These are phyloP conservation scores for Villa cingulata DNA, from an alignment of 2,888 invertebrate species.

Conservation along the genomic window DNA sequence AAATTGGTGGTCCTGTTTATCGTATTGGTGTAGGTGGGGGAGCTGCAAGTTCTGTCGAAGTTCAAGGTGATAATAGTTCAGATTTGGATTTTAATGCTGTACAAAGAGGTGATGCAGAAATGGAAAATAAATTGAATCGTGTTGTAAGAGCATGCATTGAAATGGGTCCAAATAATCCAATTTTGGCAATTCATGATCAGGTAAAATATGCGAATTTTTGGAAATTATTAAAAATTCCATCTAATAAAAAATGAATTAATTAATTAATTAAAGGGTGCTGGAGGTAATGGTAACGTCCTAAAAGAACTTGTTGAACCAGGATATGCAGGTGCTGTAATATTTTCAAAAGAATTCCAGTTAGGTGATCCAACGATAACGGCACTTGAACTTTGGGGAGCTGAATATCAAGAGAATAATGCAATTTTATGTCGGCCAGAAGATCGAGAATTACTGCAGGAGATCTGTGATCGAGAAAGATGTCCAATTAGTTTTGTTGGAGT, in stretches of 20 bases:
- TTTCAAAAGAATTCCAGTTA: constrained; percentile 69
- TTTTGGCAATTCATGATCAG: constrained; percentile 91
- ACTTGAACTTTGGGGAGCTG: constrained; percentile 94
- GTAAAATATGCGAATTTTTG: constrained; percentile 10
- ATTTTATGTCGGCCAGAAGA: constrained; percentile 61
- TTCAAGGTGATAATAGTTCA: constrained; percentile 76
- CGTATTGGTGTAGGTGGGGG: constrained; percentile 97
- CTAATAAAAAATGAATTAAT: too few species aligned
- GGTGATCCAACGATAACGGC: constrained; percentile 91
- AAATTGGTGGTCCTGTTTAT: constrained; percentile 95
- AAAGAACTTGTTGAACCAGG: constrained; percentile 90
- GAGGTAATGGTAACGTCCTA: constrained; percentile 95
- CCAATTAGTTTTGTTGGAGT: constrained; percentile 86
- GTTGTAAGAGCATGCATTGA: constrained; percentile 88
- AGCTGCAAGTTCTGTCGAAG: constrained; percentile 91
- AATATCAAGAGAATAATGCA: constrained; percentile 94
- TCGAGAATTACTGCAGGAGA: constrained; percentile 48
- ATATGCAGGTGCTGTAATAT: constrained; percentile 73
- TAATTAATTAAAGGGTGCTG: constrained; percentile 56
- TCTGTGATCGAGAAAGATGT: constrained; percentile 80
- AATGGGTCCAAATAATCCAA: constrained; percentile 67
- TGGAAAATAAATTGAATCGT: constrained; percentile 95
- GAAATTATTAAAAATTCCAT: not conserved
- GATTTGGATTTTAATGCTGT: constrained; percentile 93
- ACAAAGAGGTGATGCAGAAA: constrained; percentile 86